Evolutionary conservation across 1,140 invertebrate species (phyloP).

Genomic region (Stenopsyche tienmushanensis): DNA sequence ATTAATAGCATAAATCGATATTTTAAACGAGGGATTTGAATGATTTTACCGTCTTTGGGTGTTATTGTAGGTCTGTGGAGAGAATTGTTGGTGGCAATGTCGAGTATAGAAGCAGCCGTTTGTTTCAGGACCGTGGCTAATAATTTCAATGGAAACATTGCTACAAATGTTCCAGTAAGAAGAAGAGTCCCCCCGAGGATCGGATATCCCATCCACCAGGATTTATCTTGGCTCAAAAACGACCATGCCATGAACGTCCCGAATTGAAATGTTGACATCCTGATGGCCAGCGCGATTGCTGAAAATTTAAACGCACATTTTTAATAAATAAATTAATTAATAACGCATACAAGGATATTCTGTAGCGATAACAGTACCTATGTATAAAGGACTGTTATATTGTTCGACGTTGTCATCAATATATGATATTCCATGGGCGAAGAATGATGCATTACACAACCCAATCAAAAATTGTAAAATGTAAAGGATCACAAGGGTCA

Average conservation of each 20-base stretch:
- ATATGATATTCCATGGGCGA: conserved; percentile 65
- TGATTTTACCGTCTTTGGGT: no score
- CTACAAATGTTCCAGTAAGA: conserved; percentile 56
- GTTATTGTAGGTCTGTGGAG: no score
- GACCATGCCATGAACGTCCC: conserved; percentile 46
- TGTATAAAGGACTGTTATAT: conserved; percentile 56
- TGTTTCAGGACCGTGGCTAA: conserved; percentile 58
- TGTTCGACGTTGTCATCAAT: conserved; percentile 67
- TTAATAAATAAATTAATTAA: conserved; percentile 3
- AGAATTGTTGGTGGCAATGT: conserved; percentile 36
- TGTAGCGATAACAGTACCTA: conserved; percentile 46
- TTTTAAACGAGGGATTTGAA: no score
- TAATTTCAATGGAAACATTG: conserved; percentile 60
- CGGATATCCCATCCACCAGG: conserved; percentile 62
- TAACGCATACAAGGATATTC: no score
- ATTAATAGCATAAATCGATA: no score
- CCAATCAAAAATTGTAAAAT: conserved; percentile 61
- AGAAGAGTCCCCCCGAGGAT: conserved; percentile 58
- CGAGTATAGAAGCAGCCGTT: conserved; percentile 55
- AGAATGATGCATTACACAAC: conserved; percentile 62
- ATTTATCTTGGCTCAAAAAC: conserved; percentile 42
- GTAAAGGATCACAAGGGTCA: conserved; percentile 58
- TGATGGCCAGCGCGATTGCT: conserved; percentile 43
- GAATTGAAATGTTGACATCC: conserved; percentile 45
- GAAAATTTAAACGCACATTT: conserved; percentile 12